Conservation (phyloP, 2,888 invertebrate genomes). For the Tethea ocularis region DNA sequence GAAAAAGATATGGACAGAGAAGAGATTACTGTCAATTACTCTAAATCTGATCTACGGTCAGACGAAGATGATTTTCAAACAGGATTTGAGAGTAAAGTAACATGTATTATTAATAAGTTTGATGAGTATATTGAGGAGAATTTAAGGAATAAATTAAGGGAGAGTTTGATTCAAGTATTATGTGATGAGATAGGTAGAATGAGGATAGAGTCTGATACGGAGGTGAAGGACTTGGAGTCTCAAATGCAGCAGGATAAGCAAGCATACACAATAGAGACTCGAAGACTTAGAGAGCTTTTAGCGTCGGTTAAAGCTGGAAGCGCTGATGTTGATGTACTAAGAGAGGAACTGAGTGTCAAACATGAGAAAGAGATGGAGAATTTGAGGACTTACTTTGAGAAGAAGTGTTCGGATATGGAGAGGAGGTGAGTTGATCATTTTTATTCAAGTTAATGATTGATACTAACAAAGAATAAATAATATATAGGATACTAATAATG, state of each 20-base stretch:
- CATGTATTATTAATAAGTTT: slow-evolving; percentile 59
- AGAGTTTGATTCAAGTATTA: slow-evolving; percentile 82
- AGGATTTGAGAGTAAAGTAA: slow-evolving; percentile 66
- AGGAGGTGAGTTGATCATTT: slow-evolving; percentile 84
- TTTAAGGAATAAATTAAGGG: slow-evolving; percentile 73
- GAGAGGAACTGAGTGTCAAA: slow-evolving; percentile 85
- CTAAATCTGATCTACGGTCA: slow-evolving; percentile 68
- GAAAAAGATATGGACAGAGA: slow-evolving; percentile 80
- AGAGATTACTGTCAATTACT: slow-evolving; percentile 73
- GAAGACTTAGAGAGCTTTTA: slow-evolving; percentile 80
- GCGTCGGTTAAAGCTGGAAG: slow-evolving; percentile 83
- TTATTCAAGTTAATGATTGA: slow-evolving; percentile 14
- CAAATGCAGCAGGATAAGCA: slow-evolving; percentile 84
- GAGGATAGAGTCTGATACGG: slow-evolving; percentile 67
- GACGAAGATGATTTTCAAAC: slow-evolving; percentile 69
- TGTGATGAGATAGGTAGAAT: slow-evolving; percentile 81
- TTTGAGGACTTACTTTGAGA: slow-evolving; percentile 90
- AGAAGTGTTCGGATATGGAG: slow-evolving; percentile 91
- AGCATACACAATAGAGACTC: slow-evolving; percentile 79
- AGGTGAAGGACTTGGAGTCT: slow-evolving; percentile 66
- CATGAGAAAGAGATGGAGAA: slow-evolving; percentile 92
- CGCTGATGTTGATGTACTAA: slow-evolving; percentile 80
- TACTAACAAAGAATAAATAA: too few relatives aligned
- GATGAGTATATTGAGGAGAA: slow-evolving; percentile 71
- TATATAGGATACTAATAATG: slow-evolving; percentile 15